Conservation (phyloP, 1,140 invertebrate species). For the Mercenaria mercenaria region DNA sequence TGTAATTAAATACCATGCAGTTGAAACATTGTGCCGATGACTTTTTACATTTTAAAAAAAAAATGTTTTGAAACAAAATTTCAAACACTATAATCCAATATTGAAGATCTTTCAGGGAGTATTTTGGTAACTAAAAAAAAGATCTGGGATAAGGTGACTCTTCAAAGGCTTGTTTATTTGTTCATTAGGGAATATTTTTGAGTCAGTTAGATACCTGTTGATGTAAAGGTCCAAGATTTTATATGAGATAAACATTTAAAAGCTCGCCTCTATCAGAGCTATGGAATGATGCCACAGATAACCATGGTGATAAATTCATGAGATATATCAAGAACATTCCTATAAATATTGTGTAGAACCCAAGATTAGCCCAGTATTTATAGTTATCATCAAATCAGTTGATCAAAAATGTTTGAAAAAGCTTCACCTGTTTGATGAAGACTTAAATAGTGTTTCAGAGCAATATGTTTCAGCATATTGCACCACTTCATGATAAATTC, state of each 20-base stretch:
- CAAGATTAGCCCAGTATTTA: neutral
- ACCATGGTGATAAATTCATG: neutral
- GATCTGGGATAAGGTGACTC: no score
- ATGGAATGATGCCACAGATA: slow-evolving; percentile 7
- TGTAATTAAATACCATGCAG: no score
- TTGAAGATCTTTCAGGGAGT: no score
- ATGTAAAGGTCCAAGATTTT: neutral
- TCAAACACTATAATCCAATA: no score
- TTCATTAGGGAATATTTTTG: neutral
- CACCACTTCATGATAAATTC: neutral
- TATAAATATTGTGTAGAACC: neutral
- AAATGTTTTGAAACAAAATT: no score
- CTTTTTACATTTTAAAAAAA: no score
- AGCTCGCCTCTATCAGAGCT: neutral
- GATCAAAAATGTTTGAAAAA: neutral
- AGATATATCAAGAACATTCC: neutral
- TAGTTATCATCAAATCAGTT: neutral
- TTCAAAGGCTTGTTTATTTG: neutral
- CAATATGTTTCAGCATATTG: neutral
- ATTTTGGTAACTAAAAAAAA: no score
- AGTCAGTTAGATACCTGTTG: neutral
- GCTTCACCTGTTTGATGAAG: neutral
- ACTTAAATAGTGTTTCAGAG: neutral
- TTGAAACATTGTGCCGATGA: no score
- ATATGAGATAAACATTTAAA: slow-evolving; percentile 6